Conservation (phyloP, 2,113 vertebrate genomes). For the Hippocampus mohnikei region DNA sequence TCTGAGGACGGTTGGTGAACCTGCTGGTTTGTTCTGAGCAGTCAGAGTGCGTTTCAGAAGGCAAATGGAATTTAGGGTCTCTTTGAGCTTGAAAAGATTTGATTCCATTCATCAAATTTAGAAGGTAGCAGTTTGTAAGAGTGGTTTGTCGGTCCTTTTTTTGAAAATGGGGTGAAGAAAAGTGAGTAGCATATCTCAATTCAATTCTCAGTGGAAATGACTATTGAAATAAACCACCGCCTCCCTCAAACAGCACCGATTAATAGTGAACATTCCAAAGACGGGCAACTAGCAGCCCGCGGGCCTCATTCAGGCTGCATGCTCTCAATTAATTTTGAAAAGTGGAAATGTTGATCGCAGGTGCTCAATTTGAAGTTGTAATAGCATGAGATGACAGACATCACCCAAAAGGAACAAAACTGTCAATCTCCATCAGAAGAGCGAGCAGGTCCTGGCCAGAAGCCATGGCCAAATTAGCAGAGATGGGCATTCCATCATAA, state of each 20-base stretch:
- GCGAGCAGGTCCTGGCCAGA: too few species aligned
- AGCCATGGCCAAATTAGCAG: too few species aligned
- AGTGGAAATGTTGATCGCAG: too few species aligned
- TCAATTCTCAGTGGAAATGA: background rate
- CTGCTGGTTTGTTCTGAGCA: constrained; percentile 21
- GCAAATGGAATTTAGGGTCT: constrained; percentile 40
- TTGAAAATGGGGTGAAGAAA: background rate
- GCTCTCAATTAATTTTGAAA: too few species aligned
- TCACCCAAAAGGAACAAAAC: too few species aligned
- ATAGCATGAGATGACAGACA: too few species aligned
- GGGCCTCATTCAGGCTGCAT: too few species aligned
- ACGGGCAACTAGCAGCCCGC: too few species aligned
- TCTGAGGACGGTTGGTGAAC: constrained; percentile 22
- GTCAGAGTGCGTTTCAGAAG: background rate
- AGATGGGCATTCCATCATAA: too few species aligned
- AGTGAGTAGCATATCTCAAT: background rate
- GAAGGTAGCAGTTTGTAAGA: background rate
- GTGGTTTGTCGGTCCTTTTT: too few species aligned
- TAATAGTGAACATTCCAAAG: background rate
- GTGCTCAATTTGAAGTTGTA: too few species aligned
- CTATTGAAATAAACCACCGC: background rate
- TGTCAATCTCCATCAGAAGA: too few species aligned
- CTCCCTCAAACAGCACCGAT: background rate
- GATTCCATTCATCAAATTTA: background rate
- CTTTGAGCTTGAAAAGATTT: background rate